Conservation (phyloP, 2,888 invertebrate species). For the Eupithecia tripunctaria region DNA sequence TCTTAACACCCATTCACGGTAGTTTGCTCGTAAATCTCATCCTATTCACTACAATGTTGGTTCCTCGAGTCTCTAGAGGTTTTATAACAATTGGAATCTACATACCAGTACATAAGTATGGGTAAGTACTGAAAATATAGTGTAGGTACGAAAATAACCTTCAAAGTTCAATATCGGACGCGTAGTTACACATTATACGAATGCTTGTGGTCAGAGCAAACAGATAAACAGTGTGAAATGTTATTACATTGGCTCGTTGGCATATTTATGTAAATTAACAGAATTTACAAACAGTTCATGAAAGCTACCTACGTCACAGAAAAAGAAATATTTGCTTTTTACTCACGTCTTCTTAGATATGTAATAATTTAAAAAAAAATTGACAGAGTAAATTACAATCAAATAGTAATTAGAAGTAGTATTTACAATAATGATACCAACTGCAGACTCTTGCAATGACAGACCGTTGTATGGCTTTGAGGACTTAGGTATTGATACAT, state of each 20-base stretch:
- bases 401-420: no score
- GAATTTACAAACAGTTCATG: neutral
- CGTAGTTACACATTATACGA: neutral
- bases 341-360: no score
- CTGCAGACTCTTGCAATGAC: no score
- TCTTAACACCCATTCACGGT: neutral
- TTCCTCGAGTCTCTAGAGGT: no score
- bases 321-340: neutral
- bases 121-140: neutral
- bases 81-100: neutral
- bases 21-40: neutral
- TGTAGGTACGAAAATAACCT: neutral
- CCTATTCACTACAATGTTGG: neutral
- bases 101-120: no score
- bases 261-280: slow-evolving; percentile 29
- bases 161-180: neutral
- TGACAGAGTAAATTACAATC: no score
- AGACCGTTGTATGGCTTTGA: no score
- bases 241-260: slow-evolving; percentile 19
- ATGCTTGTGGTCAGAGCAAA: slow-evolving; percentile 19
- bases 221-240: slow-evolving; percentile 29
- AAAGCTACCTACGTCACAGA: neutral
- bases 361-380: no score
- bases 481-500: no score
- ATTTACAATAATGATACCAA: no score